Evolutionary conservation across 2,888 invertebrate species (phyloP).

Genomic region (Drosophila picticornis): DNA sequence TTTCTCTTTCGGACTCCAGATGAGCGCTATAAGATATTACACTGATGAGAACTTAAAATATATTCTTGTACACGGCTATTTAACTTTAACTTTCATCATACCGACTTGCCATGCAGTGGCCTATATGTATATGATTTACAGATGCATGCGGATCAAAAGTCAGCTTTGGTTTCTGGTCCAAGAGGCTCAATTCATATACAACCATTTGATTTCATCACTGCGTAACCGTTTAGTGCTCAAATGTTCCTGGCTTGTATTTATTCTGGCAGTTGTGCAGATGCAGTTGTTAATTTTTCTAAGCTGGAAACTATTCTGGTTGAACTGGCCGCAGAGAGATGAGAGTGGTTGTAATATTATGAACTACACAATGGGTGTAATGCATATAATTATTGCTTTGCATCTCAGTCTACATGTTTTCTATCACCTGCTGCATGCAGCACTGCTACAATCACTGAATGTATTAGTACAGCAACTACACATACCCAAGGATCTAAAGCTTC

Average conservation of each 20-base stretch:
- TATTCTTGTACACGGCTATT: too few relatives aligned
- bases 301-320: slow-evolving; percentile 9
- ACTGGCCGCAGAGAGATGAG: background rate
- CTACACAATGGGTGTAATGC: slow-evolving; percentile 25
- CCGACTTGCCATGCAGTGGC: background rate
- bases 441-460: slow-evolving; percentile 41
- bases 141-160: background rate
- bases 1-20: accelerated
- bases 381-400: slow-evolving; percentile 23
- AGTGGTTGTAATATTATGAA: accelerated
- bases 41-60: too few relatives aligned
- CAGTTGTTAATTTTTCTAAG: slow-evolving; percentile 19
- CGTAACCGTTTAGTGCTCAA: slow-evolving; percentile 2
- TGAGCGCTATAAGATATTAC: too few relatives aligned
- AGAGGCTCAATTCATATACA: slow-evolving; percentile 32
- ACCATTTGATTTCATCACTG: slow-evolving; percentile 13
- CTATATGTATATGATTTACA: slow-evolving; percentile 8
- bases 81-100: background rate
- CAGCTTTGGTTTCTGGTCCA: slow-evolving; percentile 37
- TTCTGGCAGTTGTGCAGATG: slow-evolving; percentile 19
- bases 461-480: slow-evolving; percentile 11
- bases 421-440: slow-evolving; percentile 44
- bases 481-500: slow-evolving; percentile 1
- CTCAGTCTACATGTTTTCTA: slow-evolving; percentile 36
- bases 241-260: slow-evolving; percentile 19